A percentile compares a stretch with the other conserved stretches of the same genome.
phyloP scores from a whole-genome alignment of 2,797 vertebrate genomes.

The Dallia pectoralis region DNA sequence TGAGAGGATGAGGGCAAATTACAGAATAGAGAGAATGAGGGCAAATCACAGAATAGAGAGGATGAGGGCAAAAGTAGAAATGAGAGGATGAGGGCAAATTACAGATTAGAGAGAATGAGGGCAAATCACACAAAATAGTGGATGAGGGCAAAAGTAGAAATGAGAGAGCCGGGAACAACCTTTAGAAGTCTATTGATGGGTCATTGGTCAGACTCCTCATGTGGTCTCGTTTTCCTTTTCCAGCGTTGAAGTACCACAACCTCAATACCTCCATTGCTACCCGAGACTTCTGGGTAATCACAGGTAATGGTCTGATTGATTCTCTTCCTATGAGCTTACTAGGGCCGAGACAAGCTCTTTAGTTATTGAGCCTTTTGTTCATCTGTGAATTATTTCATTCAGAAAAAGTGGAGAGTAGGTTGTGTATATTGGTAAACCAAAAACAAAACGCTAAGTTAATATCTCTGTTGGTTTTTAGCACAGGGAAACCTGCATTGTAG shows the following conservation, averaged over 20 bases:
- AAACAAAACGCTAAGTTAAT: too few relatives aligned
- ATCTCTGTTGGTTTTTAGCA: too few relatives aligned
- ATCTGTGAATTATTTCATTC: neutral
- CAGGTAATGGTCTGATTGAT: slow-evolving; percentile 78
- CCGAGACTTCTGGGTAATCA: slow-evolving; percentile 95
- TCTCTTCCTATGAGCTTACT: neutral
- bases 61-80: too few relatives aligned
- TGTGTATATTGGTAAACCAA: too few relatives aligned
- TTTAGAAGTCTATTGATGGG: too few relatives aligned
- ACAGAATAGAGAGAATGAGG: too few relatives aligned
- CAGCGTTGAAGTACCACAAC: slow-evolving; percentile 96
- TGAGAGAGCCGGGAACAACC: too few relatives aligned
- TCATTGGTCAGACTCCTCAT: neutral
- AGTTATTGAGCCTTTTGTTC: neutral
- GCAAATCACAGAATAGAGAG: too few relatives aligned
- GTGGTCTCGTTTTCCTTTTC: slow-evolving; percentile 31
- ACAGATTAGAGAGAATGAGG: too few relatives aligned
- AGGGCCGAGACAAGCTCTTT: neutral
- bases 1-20: neutral
- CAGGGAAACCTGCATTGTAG: neutral
- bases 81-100: neutral
- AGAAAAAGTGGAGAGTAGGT: too few relatives aligned
- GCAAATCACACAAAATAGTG: too few relatives aligned
- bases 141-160: too few relatives aligned
- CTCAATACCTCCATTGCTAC: slow-evolving; percentile 91